Evolutionary conservation across 2,113 vertebrate species (phyloP).

Genomic region (Cyanocitta stelleri): DNA sequence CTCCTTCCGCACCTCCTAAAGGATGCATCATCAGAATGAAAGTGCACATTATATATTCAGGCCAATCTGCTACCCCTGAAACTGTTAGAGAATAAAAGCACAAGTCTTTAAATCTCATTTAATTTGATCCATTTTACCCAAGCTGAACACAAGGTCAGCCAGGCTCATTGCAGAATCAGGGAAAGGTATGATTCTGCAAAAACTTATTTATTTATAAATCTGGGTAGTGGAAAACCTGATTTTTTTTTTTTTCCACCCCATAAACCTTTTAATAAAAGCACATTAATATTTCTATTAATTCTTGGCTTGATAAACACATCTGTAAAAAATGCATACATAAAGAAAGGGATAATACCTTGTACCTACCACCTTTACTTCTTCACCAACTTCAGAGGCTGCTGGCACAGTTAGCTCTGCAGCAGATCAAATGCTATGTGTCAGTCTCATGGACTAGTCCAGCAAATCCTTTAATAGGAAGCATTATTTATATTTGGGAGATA

Average conservation of each 20-base stretch:
- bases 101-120: neutral
- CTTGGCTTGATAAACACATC: neutral
- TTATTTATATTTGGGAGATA: neutral
- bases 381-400: neutral
- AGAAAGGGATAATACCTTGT: neutral
- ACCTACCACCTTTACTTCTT: neutral
- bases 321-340: neutral
- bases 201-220: neutral
- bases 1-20: neutral
- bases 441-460: neutral
- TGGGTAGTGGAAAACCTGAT: neutral
- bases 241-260: neutral
- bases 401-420: neutral
- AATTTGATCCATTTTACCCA: neutral
- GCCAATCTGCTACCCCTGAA: neutral
- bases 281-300: neutral
- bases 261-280: neutral
- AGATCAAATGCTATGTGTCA: neutral
- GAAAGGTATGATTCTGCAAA: neutral
- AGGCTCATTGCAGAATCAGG: neutral
- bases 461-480: constrained; percentile 10
- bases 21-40: neutral
- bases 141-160: neutral
- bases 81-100: neutral
- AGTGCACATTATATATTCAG: neutral